Conservation (phyloP, 2,113 vertebrate species). For the Aptenodytes patagonicus region DNA sequence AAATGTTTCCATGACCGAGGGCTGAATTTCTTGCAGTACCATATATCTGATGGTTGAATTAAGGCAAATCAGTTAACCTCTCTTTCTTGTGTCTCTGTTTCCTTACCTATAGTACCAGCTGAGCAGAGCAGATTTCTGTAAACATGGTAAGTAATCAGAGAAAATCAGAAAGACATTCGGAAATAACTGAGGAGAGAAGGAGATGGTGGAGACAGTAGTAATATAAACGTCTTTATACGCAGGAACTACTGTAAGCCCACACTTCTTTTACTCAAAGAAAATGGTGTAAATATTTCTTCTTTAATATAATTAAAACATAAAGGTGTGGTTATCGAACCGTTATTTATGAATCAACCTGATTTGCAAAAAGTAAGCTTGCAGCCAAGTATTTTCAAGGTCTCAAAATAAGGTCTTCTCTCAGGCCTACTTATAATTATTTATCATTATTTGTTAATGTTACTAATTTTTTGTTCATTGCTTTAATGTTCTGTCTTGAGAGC, state of each 20-base stretch:
- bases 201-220: not conserved
- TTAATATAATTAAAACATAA: not conserved
- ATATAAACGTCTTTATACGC: not conserved
- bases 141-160: not conserved
- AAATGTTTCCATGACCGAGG: not conserved
- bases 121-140: not conserved
- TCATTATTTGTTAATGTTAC: not conserved
- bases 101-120: not conserved
- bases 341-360: not conserved
- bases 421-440: not conserved
- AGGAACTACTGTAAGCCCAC: not conserved
- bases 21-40: not conserved
- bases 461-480: not conserved
- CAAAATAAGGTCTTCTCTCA: not conserved
- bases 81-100: not conserved
- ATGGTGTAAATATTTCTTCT: not conserved
- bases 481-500: not conserved
- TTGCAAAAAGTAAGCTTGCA: not conserved
- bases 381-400: not conserved
- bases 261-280: not conserved
- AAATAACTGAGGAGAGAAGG: not conserved
- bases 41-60: not conserved
- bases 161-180: not conserved
- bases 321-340: not conserved
- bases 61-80: not conserved